These are phyloP conservation scores for Poeciliopsis infans DNA, from an alignment of 2,797 vertebrate genomes.

Conservation along the genomic window DNA sequence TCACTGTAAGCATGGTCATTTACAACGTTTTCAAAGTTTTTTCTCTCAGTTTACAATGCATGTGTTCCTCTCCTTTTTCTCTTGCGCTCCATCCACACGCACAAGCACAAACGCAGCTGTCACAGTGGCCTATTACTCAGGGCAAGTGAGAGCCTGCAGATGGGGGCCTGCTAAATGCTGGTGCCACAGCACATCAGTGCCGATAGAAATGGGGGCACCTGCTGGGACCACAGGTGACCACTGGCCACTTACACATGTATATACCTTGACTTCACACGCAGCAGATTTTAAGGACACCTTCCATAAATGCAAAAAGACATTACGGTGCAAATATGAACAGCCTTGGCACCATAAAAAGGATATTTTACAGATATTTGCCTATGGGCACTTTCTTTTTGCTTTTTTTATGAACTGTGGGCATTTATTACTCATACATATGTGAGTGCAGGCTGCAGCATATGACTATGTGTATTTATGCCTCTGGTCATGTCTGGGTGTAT, in stretches of 20 bases:
- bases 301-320: not conserved
- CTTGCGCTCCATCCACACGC: slow-evolving; percentile 35
- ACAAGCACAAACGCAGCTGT: slow-evolving; percentile 74
- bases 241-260: slow-evolving; percentile 60
- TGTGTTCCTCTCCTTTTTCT: slow-evolving; percentile 16
- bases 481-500: slow-evolving; percentile 33
- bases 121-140: slow-evolving; percentile 74
- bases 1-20: slow-evolving; percentile 14
- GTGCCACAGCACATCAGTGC: slow-evolving; percentile 77
- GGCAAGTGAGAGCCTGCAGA: slow-evolving; percentile 75
- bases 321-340: slow-evolving; percentile 21
- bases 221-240: slow-evolving; percentile 75
- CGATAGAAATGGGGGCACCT: slow-evolving; percentile 71
- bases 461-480: slow-evolving; percentile 30
- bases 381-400: slow-evolving; percentile 21
- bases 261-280: slow-evolving; percentile 12
- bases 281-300: not conserved
- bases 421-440: slow-evolving; percentile 45
- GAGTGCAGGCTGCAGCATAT: slow-evolving; percentile 3
- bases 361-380: slow-evolving; percentile 47
- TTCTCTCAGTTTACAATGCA: slow-evolving; percentile 29
- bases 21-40: slow-evolving; percentile 22
- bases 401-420: slow-evolving; percentile 34
- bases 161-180: slow-evolving; percentile 74
- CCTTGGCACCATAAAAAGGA: slow-evolving; percentile 36